A percentile compares a stretch with the other conserved stretches of the same genome.
Evolutionary conservation across 2,888 invertebrate genomes (phyloP).

Genomic region (Andrena fulva): DNA sequence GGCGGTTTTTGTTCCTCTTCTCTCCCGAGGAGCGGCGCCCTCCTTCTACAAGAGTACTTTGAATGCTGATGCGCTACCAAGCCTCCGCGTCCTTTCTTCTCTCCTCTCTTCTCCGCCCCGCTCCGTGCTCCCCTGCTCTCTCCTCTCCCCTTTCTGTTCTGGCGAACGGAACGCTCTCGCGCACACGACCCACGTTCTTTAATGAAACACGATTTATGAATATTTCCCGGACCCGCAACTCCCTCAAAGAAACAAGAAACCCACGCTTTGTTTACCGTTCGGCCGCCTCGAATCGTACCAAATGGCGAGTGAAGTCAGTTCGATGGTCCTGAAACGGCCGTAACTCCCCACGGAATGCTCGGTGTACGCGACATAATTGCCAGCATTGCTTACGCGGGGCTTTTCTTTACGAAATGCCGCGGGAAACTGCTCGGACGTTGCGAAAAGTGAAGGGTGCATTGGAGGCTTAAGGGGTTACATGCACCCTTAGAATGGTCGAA

Average conservation of each 20-base stretch:
- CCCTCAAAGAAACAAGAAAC: background rate
- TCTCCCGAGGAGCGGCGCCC: slow-evolving; percentile 70
- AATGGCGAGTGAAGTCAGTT: slow-evolving; percentile 23
- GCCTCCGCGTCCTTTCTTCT: slow-evolving; percentile 53
- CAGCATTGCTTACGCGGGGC: background rate
- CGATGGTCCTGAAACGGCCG: slow-evolving; percentile 22
- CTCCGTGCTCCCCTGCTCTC: slow-evolving; percentile 34
- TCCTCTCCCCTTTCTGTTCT: slow-evolving; percentile 3
- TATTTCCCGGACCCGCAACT: slow-evolving; percentile 51
- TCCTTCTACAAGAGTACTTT: slow-evolving; percentile 81
- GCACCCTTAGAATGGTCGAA: too few relatives aligned
- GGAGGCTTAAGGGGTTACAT: too few relatives aligned
- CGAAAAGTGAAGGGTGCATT: background rate
- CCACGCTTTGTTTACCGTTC: slow-evolving; percentile 11
- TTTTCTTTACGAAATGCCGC: slow-evolving; percentile 15
- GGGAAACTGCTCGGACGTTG: background rate
- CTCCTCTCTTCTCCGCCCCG: slow-evolving; percentile 13
- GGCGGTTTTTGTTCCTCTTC: slow-evolving; percentile 83
- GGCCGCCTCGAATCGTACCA: slow-evolving; percentile 17
- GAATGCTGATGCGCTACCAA: slow-evolving; percentile 84
- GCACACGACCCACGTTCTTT: slow-evolving; percentile 76
- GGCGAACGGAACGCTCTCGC: slow-evolving; percentile 27
- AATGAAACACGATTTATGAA: slow-evolving; percentile 81
- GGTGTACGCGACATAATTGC: slow-evolving; percentile 28
- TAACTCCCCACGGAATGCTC: slow-evolving; percentile 23